Conservation (phyloP, 53 echinoderm and acorn worm species). For the Antedon mediterranea region DNA sequence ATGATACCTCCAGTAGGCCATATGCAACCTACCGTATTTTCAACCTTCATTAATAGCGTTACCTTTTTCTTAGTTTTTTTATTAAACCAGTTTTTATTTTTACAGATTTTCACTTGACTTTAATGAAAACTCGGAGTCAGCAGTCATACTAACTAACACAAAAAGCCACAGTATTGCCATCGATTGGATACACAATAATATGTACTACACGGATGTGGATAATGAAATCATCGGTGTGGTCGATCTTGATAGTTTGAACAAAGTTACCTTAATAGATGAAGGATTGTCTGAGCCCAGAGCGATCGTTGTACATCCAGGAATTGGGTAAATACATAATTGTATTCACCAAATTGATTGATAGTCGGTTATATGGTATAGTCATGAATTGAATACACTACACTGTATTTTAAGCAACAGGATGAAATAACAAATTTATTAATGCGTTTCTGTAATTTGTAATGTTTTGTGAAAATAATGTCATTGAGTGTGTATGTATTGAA, state of each 20-base stretch:
- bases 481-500: no score
- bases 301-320: constrained; percentile 65
- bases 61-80: no score
- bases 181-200: constrained; percentile 88
- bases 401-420: no score
- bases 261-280: constrained; percentile 20
- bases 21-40: no score
- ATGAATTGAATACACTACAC: no score
- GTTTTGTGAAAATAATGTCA: no score
- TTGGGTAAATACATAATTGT: constrained; percentile 31
- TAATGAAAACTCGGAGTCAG: neutral
- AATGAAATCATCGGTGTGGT: constrained; percentile 43
- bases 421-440: no score
- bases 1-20: no score
- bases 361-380: no score
- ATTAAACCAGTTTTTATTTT: neutral
- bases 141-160: constrained; percentile 7
- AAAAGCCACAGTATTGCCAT: constrained; percentile 66
- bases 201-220: constrained; percentile 88
- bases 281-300: constrained; percentile 62
- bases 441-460: no score
- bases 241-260: constrained; percentile 18
- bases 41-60: no score
- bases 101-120: neutral
- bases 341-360: no score